These are phyloP conservation scores for Beris chalybata DNA, from an alignment of 2,888 invertebrate genomes.

Conservation along the genomic window DNA sequence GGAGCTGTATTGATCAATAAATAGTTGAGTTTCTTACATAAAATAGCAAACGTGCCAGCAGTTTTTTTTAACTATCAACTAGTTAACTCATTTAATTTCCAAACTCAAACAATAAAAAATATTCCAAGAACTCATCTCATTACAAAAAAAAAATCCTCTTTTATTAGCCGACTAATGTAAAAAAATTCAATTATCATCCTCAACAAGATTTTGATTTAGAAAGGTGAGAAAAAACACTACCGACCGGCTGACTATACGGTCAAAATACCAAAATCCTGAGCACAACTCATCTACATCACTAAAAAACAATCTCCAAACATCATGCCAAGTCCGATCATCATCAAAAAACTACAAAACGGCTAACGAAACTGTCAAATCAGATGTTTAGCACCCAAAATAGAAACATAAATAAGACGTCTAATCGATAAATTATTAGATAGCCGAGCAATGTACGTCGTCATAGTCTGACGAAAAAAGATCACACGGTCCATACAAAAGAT, in stretches of 20 bases:
- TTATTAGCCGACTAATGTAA: conserved; percentile 10
- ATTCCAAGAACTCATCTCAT: no score
- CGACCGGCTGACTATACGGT: conserved; percentile 7
- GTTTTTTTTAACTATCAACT: background rate
- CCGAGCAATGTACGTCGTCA: conserved; percentile 25
- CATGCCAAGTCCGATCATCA: conserved; percentile 9
- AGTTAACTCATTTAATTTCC: background rate
- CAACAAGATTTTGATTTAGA: conserved; percentile 22
- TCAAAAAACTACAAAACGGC: conserved; percentile 26
- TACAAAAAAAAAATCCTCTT: no score
- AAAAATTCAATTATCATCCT: conserved; percentile 30
- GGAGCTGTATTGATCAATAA: no score
- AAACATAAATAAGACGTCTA: conserved; percentile 34
- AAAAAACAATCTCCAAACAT: background rate
- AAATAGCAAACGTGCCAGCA: background rate
- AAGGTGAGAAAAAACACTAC: conserved; percentile 31
- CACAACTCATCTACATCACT: conserved; percentile 19
- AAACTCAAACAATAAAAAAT: no score
- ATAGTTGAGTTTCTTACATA: no score
- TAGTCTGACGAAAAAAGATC: conserved; percentile 18
- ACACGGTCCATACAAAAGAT: conserved; percentile 26
- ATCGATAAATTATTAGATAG: conserved; percentile 27
- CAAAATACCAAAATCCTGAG: conserved; percentile 5
- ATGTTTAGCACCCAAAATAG: conserved; percentile 35
- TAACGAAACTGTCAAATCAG: conserved; percentile 35